These are phyloP conservation scores for Tetragonula clypearis DNA, from an alignment of 1,140 invertebrate species.

Conservation along the genomic window DNA sequence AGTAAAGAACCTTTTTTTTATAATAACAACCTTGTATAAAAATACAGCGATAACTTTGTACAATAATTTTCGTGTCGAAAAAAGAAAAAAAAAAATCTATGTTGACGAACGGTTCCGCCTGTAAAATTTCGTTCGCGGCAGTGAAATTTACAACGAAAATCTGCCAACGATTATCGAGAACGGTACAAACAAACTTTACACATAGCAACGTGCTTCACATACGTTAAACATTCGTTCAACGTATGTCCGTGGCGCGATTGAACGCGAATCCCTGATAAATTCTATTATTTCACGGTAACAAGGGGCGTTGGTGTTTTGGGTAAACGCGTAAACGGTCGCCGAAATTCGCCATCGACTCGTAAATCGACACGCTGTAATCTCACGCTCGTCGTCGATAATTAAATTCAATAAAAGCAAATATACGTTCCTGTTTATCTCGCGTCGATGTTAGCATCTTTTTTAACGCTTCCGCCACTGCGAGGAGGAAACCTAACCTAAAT, in stretches of 20 bases:
- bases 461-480: background rate
- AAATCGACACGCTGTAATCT: constrained; percentile 4
- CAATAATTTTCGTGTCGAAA: background rate
- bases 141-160: background rate
- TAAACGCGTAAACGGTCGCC: background rate
- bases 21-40: background rate
- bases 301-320: background rate
- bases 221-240: constrained; percentile 4
- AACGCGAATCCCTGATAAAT: constrained; percentile 21
- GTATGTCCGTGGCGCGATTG: background rate
- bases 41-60: background rate
- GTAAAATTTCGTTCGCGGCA: background rate
- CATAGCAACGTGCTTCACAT: background rate
- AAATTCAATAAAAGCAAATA: background rate
- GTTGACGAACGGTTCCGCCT: background rate
- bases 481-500: no score
- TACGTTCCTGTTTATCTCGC: background rate
- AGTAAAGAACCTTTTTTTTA: background rate
- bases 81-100: background rate
- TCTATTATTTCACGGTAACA: constrained; percentile 10
- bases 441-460: background rate
- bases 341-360: background rate
- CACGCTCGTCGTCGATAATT: constrained; percentile 22
- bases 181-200: background rate
- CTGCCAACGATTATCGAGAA: background rate